Conservation (phyloP, 2,797 vertebrate species). For the Crocidura indochinensis region DNA sequence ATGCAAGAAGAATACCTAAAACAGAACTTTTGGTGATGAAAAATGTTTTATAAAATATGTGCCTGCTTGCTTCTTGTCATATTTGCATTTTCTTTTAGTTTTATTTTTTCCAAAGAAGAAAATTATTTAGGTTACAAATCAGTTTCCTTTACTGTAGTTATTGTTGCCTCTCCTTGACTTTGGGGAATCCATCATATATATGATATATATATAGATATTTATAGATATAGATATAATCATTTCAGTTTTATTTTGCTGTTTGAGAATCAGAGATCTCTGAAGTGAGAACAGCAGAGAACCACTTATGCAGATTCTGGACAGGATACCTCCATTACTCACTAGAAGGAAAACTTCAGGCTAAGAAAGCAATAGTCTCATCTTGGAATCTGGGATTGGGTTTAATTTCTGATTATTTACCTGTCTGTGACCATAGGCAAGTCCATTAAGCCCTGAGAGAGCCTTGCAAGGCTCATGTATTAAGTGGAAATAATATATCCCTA, state of each 20-base stretch:
- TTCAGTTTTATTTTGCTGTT: constrained; percentile 41
- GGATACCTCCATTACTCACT: not conserved
- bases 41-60: constrained; percentile 76
- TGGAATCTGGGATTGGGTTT: not conserved
- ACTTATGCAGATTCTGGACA: not conserved
- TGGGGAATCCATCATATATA: not conserved
- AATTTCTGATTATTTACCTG: not conserved
- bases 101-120: not conserved
- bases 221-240: too few species aligned
- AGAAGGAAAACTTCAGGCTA: not conserved
- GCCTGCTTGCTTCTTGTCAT: constrained; percentile 50
- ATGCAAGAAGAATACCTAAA: constrained; percentile 82
- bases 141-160: not conserved
- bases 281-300: not conserved
- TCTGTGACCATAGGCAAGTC: not conserved
- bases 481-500: not conserved
- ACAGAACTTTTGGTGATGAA: constrained; percentile 79
- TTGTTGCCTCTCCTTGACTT: not conserved
- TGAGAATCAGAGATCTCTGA: constrained; percentile 10
- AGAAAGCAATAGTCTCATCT: not conserved
- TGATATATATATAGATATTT: too few species aligned
- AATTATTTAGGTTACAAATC: not conserved
- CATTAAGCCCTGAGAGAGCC: not conserved
- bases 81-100: constrained; percentile 12
- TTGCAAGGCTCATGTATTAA: not conserved